phyloP scores from a whole-genome alignment of 2,797 vertebrate genomes.

The Sorex maritimensis region DNA sequence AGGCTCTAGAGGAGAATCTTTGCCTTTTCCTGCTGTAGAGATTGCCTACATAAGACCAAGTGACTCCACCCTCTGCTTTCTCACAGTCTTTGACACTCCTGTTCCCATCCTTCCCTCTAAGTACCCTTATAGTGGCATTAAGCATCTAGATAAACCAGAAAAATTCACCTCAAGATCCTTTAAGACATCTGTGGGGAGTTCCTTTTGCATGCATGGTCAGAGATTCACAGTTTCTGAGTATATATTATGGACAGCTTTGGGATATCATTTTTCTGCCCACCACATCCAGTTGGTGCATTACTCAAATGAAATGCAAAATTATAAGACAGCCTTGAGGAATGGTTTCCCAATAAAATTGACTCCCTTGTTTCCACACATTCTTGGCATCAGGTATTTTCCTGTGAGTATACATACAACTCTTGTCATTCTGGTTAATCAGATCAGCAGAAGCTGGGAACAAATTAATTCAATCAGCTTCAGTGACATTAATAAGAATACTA shows the following conservation, averaged over 20 bases:
- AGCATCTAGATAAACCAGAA: conserved; percentile 5
- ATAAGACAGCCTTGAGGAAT: conserved; percentile 4
- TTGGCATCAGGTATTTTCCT: conserved; percentile 8
- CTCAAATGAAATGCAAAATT: conserved; percentile 20
- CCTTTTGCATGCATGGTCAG: conserved; percentile 1
- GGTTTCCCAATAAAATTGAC: background rate
- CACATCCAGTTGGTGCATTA: background rate
- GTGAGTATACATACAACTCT: background rate
- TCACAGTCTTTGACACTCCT: background rate
- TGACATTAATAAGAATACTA: conserved; percentile 28
- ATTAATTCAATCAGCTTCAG: conserved; percentile 30
- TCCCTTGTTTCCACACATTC: conserved; percentile 6
- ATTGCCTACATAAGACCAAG: background rate
- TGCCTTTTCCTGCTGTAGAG: conserved; percentile 30
- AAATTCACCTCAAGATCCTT: conserved; percentile 17
- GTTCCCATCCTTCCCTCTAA: background rate
- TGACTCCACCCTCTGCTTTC: background rate
- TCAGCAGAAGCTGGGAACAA: conserved; percentile 11
- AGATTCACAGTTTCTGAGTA: conserved; percentile 15
- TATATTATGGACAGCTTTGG: conserved; percentile 1
- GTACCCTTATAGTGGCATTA: background rate
- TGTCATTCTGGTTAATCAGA: conserved; percentile 50
- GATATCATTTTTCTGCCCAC: background rate
- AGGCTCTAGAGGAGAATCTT: background rate
- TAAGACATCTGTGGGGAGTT: background rate